phyloP scores from a whole-genome alignment of 2,113 vertebrate genomes.

The Galemys pyrenaicus region DNA sequence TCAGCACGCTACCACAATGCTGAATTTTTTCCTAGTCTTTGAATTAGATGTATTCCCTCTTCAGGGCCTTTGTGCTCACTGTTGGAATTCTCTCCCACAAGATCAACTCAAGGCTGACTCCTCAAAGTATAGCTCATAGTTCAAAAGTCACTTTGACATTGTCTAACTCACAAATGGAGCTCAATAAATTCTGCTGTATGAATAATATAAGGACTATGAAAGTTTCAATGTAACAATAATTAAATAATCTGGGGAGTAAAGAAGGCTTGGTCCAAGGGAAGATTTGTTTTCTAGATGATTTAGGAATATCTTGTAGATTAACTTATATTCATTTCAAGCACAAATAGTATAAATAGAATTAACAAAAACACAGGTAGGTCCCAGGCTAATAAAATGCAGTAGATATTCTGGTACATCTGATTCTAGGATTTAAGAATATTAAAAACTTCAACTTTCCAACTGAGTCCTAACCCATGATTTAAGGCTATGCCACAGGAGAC shows the following conservation, averaged over 20 bases:
- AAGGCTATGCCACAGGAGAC: not conserved
- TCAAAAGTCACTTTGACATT: slow-evolving; percentile 1
- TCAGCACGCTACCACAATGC: not conserved
- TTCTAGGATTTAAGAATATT: not conserved
- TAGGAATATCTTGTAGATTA: not conserved
- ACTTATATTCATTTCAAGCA: not conserved
- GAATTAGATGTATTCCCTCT: not conserved
- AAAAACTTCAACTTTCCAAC: not conserved
- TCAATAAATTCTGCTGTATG: not conserved
- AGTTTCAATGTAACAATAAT: not conserved
- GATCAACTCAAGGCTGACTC: not conserved
- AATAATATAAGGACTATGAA: not conserved
- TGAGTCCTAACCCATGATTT: not conserved
- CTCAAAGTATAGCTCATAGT: not conserved
- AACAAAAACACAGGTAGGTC: too few relatives aligned
- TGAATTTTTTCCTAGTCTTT: not conserved
- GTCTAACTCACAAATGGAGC: not conserved
- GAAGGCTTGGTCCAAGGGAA: not conserved
- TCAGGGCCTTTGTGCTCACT: not conserved
- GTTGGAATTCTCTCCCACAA: not conserved
- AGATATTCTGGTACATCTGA: not conserved
- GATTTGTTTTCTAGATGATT: not conserved
- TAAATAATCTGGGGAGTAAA: not conserved
- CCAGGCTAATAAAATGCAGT: not conserved
- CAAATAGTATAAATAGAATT: not conserved